A percentile compares a stretch with the other conserved stretches of the same genome.
Conservation (phyloP, 2,888 invertebrate species). For the Podotricha telesiphe region DNA sequence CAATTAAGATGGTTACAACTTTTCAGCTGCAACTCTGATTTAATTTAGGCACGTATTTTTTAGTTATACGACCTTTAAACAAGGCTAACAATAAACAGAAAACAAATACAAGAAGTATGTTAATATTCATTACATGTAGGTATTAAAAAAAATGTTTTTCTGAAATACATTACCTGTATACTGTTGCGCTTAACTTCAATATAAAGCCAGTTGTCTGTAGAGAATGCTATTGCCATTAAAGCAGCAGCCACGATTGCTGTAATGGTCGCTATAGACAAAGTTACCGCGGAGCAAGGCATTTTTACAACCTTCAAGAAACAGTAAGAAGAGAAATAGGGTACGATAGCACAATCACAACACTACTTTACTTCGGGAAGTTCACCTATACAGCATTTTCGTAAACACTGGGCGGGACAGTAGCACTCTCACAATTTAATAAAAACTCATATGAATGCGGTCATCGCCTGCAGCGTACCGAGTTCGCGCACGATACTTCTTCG, state of each 20-base stretch:
- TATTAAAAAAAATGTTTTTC: not conserved
- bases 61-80: not conserved
- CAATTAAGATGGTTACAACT: not conserved
- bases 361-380: conserved; percentile 64
- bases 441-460: conserved; percentile 82
- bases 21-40: not conserved
- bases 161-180: conserved; percentile 88
- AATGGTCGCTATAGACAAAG: conserved; percentile 97
- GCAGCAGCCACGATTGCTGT: conserved; percentile 97
- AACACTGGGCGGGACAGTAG: conserved; percentile 76
- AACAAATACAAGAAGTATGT: not conserved
- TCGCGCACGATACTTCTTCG: conserved; percentile 80
- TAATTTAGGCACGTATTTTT: not conserved
- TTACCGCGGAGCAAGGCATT: conserved; percentile 97
- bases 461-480: conserved; percentile 81
- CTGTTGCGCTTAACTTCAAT: conserved; percentile 94
- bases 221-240: conserved; percentile 95
- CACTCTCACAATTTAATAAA: conserved; percentile 78
- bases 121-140: not conserved
- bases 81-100: not conserved
- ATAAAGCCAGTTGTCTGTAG: conserved; percentile 98
- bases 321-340: conserved; percentile 61
- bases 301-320: conserved; percentile 75
- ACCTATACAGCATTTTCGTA: conserved; percentile 81
- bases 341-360: conserved; percentile 79